Percentiles rank a stretch among this genome's conserved stretches.
These are phyloP conservation scores for Mnemiopsis leidyi DNA, from an alignment of 37 sponge, comb jelly and placozoan genomes.

Conservation along the genomic window DNA sequence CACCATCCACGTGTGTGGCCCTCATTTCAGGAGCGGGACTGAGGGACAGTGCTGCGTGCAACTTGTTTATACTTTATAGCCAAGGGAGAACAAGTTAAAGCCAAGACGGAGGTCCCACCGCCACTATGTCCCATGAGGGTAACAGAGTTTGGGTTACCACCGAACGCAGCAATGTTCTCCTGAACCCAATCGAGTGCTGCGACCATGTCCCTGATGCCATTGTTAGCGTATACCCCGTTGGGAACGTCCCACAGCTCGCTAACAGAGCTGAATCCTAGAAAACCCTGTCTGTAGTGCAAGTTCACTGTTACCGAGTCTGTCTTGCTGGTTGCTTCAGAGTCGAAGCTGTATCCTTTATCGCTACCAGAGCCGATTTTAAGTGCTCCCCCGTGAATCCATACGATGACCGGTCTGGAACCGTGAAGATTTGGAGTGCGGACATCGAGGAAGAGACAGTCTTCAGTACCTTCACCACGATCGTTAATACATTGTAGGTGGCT, in stretches of 20 bases:
- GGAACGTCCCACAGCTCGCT: constrained; percentile 3
- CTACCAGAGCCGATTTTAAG: not conserved
- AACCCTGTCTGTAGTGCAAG: constrained; percentile 14
- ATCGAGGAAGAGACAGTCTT: not conserved
- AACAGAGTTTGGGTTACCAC: constrained; percentile 2
- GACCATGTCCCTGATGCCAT: constrained; percentile 8
- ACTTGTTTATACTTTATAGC: constrained; percentile 41
- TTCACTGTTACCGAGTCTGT: not conserved
- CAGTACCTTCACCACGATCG: not conserved
- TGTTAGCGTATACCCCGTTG: not conserved
- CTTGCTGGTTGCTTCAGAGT: not conserved
- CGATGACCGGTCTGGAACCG: not conserved
- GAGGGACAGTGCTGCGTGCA: not conserved
- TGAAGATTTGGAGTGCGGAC: not conserved
- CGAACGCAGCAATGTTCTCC: constrained; percentile 16
- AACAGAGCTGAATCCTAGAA: not conserved
- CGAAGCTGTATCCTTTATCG: constrained; percentile 12
- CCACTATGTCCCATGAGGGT: constrained; percentile 23
- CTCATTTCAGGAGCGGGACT: constrained; percentile 2
- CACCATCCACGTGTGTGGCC: not conserved
- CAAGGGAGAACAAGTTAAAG: not conserved
- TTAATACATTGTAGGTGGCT: not conserved
- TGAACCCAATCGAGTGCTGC: not conserved
- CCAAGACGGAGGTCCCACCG: not conserved
- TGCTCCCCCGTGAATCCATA: constrained; percentile 28